Evolutionary conservation across 2,113 vertebrate genomes (phyloP).

Genomic region (Spea multiplicata): DNA sequence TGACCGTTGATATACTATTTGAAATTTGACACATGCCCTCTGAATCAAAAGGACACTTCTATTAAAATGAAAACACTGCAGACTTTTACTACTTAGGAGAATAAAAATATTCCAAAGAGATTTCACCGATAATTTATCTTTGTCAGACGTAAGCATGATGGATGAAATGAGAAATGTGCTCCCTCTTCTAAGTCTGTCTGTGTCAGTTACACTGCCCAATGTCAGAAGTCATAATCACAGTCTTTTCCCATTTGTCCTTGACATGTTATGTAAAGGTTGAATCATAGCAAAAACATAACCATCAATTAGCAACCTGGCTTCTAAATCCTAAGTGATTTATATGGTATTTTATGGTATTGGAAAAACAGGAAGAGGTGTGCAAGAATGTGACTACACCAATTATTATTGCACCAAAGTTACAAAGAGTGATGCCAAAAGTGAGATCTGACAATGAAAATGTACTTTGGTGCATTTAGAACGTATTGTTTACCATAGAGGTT

Average conservation of each 20-base stretch:
- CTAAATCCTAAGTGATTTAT: not conserved
- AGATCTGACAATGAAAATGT: no score
- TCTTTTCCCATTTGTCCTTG: constrained; percentile 34
- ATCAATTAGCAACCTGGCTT: constrained; percentile 28
- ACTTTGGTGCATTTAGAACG: no score
- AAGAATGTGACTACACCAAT: no score
- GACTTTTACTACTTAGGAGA: constrained; percentile 43
- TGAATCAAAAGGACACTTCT: constrained; percentile 37
- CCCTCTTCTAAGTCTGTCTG: constrained; percentile 35
- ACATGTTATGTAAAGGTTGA: constrained; percentile 16
- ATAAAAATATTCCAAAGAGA: constrained; percentile 44
- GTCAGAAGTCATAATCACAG: constrained; percentile 20
- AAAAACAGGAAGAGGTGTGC: no score
- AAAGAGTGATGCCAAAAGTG: no score
- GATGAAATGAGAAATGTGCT: constrained; percentile 40
- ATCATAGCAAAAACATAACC: constrained; percentile 18
- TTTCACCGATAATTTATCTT: constrained; percentile 38
- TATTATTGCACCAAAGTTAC: no score
- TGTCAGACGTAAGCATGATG: constrained; percentile 36
- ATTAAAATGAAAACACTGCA: constrained; percentile 41
- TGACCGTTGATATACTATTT: constrained; percentile 35
- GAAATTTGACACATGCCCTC: constrained; percentile 36
- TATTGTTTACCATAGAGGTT: no score
- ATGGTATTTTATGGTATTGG: not conserved
- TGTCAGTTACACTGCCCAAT: constrained; percentile 35